phyloP scores from a whole-genome alignment of 2,113 vertebrate species.

The Callorhinus ursinus region DNA sequence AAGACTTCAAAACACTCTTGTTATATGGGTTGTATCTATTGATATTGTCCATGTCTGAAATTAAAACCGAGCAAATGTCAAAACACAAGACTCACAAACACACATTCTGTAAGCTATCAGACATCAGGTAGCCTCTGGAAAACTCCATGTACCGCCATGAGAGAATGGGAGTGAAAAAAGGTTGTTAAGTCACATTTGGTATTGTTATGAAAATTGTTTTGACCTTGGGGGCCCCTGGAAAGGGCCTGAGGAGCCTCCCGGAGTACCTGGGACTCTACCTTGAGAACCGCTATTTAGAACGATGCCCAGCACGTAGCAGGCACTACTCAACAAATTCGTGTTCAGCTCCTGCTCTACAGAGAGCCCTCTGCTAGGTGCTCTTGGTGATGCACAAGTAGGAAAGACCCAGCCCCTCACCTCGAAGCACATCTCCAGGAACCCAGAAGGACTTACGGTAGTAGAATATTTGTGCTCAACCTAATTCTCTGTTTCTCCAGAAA shows the following conservation, averaged over 20 bases:
- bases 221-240: neutral
- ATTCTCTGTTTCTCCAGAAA: constrained; percentile 34
- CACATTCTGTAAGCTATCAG: neutral
- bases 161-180: neutral
- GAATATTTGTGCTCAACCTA: neutral
- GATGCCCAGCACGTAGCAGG: neutral
- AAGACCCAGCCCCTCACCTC: neutral
- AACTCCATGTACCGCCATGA: neutral
- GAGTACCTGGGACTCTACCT: neutral
- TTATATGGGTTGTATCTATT: neutral
- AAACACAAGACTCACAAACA: neutral
- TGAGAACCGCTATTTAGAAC: neutral
- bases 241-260: neutral
- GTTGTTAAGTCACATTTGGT: neutral
- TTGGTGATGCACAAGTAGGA: neutral
- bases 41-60: neutral
- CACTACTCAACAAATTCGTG: neutral
- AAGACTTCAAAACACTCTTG: neutral
- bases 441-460: neutral
- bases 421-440: neutral
- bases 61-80: neutral
- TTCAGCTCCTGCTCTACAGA: neutral
- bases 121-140: neutral
- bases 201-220: neutral
- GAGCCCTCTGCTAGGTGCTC: neutral